Evolutionary conservation across 2,797 vertebrate genomes (phyloP).

Genomic region (Aulostomus chinensis): DNA sequence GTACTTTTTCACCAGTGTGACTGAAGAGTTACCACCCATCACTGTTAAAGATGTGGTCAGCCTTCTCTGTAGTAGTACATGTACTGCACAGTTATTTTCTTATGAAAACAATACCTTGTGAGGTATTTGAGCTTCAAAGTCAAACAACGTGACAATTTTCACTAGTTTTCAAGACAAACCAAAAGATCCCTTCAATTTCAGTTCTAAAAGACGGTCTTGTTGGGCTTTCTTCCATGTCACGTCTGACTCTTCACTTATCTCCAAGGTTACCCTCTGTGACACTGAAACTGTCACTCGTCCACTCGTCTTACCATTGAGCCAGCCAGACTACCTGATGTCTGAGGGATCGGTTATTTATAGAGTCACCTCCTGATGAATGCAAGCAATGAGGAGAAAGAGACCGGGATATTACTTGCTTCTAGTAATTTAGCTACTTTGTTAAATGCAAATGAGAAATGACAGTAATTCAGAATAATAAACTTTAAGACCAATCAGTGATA

Average conservation of each 20-base stretch:
- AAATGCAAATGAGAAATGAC: conserved; percentile 11
- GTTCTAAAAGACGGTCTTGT: too few species aligned
- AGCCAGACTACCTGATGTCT: conserved; percentile 52
- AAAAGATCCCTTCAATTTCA: too few species aligned
- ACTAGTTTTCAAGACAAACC: too few species aligned
- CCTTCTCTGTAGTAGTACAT: conserved; percentile 2
- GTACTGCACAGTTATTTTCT: too few species aligned
- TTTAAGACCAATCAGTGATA: not conserved
- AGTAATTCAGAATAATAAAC: not conserved
- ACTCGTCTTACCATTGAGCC: conserved; percentile 53
- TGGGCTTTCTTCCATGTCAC: conserved; percentile 6
- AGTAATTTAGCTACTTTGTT: conserved; percentile 18
- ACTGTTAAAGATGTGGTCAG: not conserved
- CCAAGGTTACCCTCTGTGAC: conserved; percentile 53
- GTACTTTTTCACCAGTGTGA: too few species aligned
- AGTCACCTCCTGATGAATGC: conserved; percentile 56
- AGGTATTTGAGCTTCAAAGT: too few species aligned
- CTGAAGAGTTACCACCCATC: too few species aligned
- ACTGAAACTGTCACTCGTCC: conserved; percentile 53
- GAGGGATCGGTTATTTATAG: conserved; percentile 75
- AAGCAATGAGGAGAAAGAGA: conserved; percentile 39
- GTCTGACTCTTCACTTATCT: conserved; percentile 37
- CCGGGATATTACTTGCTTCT: conserved; percentile 51
- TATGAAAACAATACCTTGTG: too few species aligned
- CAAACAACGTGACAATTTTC: too few species aligned